Percentiles rank a stretch among this genome's conserved stretches.
These are phyloP conservation scores for Scaptomyza parva DNA, from an alignment of 2,888 invertebrate genomes.

Conservation along the genomic window DNA sequence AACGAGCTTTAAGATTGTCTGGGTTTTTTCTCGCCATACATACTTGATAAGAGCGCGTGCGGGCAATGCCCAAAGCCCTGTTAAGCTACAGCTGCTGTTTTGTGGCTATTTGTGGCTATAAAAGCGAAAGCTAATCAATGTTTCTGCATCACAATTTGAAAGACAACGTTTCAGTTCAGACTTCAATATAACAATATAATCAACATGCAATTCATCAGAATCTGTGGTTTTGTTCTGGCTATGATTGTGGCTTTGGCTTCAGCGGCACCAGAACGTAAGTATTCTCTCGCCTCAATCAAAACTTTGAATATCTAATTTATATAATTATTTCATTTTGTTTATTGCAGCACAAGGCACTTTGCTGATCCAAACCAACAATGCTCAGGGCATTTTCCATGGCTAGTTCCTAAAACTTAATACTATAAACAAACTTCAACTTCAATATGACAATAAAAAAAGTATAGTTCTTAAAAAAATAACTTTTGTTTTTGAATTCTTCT, in stretches of 20 bases:
- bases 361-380: slow-evolving; percentile 48
- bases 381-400: slow-evolving; percentile 41
- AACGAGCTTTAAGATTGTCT: slow-evolving; percentile 19
- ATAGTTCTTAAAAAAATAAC: not conserved
- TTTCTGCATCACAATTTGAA: slow-evolving; percentile 1
- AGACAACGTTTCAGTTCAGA: slow-evolving; percentile 4
- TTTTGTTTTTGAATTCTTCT: not conserved
- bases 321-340: too few relatives aligned
- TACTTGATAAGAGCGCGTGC: slow-evolving; percentile 5
- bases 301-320: too few relatives aligned
- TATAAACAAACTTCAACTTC: not conserved
- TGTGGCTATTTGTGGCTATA: slow-evolving; percentile 36
- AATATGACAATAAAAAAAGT: not conserved
- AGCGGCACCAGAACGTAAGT: slow-evolving; percentile 54
- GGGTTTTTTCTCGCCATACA: slow-evolving; percentile 30
- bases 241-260: slow-evolving; percentile 58
- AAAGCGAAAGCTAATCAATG: slow-evolving; percentile 14
- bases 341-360: slow-evolving; percentile 42
- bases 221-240: slow-evolving; percentile 52
- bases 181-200: not conserved
- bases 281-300: not conserved
- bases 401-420: not conserved
- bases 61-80: slow-evolving; percentile 42
- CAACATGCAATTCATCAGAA: slow-evolving; percentile 52
- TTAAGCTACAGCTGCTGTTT: not conserved